Conservation (phyloP, 1,140 invertebrate species). For the Panulirus ornatus region DNA sequence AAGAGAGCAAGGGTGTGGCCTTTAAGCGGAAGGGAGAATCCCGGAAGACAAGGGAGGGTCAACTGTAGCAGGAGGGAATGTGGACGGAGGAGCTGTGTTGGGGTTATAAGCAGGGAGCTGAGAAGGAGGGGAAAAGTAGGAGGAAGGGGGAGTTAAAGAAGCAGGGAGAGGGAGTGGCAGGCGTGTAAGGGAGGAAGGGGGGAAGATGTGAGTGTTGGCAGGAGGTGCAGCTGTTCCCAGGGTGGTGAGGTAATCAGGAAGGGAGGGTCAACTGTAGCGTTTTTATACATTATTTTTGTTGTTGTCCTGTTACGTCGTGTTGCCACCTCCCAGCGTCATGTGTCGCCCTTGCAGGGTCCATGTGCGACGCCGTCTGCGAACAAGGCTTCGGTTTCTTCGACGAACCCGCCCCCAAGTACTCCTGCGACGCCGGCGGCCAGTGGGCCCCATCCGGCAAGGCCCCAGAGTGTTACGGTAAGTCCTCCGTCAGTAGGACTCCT, state of each 20-base stretch:
- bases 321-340: neutral
- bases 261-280: too few species aligned
- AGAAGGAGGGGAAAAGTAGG: too few species aligned
- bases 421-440: slow-evolving; percentile 73
- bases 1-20: too few species aligned
- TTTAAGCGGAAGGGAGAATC: too few species aligned
- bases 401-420: slow-evolving; percentile 74
- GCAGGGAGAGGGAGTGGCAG: neutral
- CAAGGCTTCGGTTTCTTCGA: slow-evolving; percentile 75
- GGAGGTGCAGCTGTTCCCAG: neutral
- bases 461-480: slow-evolving; percentile 76
- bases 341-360: slow-evolving; percentile 58
- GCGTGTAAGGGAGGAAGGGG: neutral
- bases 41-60: too few species aligned
- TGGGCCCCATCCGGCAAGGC: slow-evolving; percentile 74
- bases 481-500: slow-evolving; percentile 22
- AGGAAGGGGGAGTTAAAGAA: neutral
- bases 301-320: neutral
- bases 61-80: neutral
- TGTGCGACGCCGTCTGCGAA: slow-evolving; percentile 75
- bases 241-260: too few species aligned
- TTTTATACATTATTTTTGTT: too few species aligned
- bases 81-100: neutral
- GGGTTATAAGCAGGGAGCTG: too few species aligned
- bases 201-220: too few species aligned